phyloP scores from a whole-genome alignment of 2,888 invertebrate species.

The Brassicogethes aeneus region DNA sequence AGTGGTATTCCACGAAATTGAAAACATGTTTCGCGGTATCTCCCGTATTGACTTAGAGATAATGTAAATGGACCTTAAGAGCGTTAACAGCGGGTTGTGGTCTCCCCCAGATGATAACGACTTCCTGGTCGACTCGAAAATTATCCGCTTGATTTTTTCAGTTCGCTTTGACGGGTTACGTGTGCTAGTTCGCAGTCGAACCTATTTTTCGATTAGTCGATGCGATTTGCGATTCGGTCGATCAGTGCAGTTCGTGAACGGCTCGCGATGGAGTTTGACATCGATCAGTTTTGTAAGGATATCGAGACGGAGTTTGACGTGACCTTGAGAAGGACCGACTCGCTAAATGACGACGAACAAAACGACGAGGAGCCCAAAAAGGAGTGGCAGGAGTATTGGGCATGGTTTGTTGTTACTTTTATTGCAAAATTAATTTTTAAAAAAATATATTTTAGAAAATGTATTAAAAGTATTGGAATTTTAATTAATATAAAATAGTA shows the following conservation, averaged over 20 bases:
- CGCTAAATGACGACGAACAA: slow-evolving; percentile 3
- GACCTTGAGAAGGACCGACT: slow-evolving; percentile 21
- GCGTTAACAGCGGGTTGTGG: no score
- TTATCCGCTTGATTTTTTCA: background rate
- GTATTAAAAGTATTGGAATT: no score
- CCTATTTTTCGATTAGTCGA: slow-evolving; percentile 8
- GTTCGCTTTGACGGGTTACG: slow-evolving; percentile 4
- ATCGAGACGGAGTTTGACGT: slow-evolving; percentile 33
- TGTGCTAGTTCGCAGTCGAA: slow-evolving; percentile 7
- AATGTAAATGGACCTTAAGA: no score
- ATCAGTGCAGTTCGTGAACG: background rate
- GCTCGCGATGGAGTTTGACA: slow-evolving; percentile 23
- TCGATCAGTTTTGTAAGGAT: slow-evolving; percentile 30
- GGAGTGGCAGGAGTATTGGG: slow-evolving; percentile 37
- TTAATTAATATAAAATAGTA: no score
- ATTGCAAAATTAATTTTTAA: background rate
- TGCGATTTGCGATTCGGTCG: slow-evolving; percentile 1
- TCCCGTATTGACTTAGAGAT: no score
- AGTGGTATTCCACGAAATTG: no score
- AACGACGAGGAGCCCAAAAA: slow-evolving; percentile 5
- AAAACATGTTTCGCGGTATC: no score
- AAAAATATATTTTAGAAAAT: no score
- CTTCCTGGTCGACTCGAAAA: background rate
- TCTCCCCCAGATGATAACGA: no score
- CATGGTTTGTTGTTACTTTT: slow-evolving; percentile 29